Evolutionary conservation across 37 sponge, comb jelly and placozoan genomes (phyloP), one percentile per base, ranked within the genome.

Genomic region (Diacarnus erythraeanus): DNA sequence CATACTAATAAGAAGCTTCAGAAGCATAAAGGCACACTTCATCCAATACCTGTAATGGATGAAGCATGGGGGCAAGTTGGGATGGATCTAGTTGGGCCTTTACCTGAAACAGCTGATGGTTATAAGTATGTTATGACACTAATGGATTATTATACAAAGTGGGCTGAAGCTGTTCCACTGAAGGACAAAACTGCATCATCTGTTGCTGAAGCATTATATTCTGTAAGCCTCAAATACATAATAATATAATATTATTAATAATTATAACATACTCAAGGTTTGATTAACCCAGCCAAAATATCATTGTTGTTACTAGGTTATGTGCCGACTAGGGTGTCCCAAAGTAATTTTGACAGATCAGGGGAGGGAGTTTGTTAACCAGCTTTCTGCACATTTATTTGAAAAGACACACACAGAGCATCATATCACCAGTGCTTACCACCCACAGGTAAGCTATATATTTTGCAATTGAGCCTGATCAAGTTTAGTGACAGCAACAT

Each of bases 311-410:
- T 8, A 15, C 2, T 12, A 74, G 66, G 51, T 61, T 6, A 37
- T 84, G 31, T 76, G 77, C 36, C 42, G 61, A 15, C 26, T 58
- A 18, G 77, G 84, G 25, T 84, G 72, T 38, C 84, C 84, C 58
- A 21, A 47, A 4, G 54, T 77, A 20, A 57, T 77, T 26, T 35
- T 84, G 15, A 47, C 47, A 1, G 71, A 84, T 36, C 84, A 77
- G 75, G 84, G 77, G 22, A 84, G 77, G 71, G 77, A 84, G 35
- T 84, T 84, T 77, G 77, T 84, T 21, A 77, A 84, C 44, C 23
- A 42, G 35, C 15, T 77, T 1, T 38, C 71, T 40, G 41, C 47
- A 17, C 69, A 34, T 8, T 77, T 83, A 10, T 83, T 42, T 23
- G 38, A 43, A 65, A 74, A 37, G 26, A 83, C 74, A 34, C 51